Percentiles rank a stretch among this genome's conserved stretches.
These are phyloP conservation scores for Acleris sparsana DNA, from an alignment of 2,888 invertebrate genomes.

Conservation along the genomic window DNA sequence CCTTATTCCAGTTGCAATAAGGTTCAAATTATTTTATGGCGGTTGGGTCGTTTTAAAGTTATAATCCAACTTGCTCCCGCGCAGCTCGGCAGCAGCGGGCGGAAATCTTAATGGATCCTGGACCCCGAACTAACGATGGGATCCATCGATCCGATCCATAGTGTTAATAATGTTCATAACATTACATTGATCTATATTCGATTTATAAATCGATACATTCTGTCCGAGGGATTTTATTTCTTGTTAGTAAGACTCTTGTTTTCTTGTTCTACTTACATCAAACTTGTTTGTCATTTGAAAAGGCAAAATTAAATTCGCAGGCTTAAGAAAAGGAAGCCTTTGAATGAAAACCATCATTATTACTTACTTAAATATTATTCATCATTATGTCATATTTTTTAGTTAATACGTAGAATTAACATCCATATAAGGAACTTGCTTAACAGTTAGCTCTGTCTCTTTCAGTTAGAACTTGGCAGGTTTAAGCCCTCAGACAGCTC, in stretches of 20 bases:
- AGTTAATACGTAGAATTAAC: too few species aligned
- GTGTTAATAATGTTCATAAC: slow-evolving; percentile 48
- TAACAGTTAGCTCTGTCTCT: too few species aligned
- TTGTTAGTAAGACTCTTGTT: slow-evolving; percentile 13
- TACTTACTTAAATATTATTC: too few species aligned
- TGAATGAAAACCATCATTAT: too few species aligned
- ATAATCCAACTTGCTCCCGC: slow-evolving; percentile 62
- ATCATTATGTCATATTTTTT: too few species aligned
- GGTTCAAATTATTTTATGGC: slow-evolving; percentile 42
- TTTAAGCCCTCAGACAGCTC: too few species aligned
- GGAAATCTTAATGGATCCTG: slow-evolving; percentile 83
- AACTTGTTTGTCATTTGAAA: too few species aligned
- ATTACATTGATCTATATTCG: slow-evolving; percentile 1
- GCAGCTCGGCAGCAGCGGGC: slow-evolving; percentile 72
- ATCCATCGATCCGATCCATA: slow-evolving; percentile 72
- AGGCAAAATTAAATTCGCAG: too few species aligned
- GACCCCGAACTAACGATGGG: slow-evolving; percentile 79
- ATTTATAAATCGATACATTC: slow-evolving; percentile 14
- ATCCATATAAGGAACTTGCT: too few species aligned
- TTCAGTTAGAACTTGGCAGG: too few species aligned
- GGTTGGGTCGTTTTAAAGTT: slow-evolving; percentile 43
- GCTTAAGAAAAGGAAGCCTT: too few species aligned
- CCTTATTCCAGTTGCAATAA: slow-evolving; percentile 34
- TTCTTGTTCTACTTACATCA: too few species aligned
- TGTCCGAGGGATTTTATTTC: slow-evolving; percentile 16